Base-by-base conservation (phyloP, 92 coral and sea anemone species). In the Palythoa heliodiscus region DNA sequence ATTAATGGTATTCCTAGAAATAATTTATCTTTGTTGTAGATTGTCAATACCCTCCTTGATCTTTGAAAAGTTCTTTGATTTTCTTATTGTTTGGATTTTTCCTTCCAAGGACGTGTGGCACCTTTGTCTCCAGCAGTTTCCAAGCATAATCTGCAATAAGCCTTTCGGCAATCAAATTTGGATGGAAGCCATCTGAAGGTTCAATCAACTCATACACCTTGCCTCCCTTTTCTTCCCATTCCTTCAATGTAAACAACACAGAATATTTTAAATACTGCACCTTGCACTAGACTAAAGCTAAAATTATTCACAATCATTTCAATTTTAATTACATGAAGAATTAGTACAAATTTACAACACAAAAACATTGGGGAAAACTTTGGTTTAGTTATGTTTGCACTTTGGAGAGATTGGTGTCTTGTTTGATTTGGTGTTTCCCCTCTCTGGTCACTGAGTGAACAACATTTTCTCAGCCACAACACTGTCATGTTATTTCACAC, bases 161-260 rank as follows among this genome's bases (percentile, higher is more conserved):
- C 13, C 89, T 87, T 83, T 92, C 87, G 0, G 99, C 97, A 29
- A 86, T 55, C 40, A 92, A 88, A 37, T 89, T 88, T n/a, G 99
- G 99, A 71, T 97, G 99, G 73, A 97, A 97, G 2, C 99, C 99
- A 87, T 93, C 99, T 2, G 91, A 83, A 0, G 98, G 98, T 68
- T 97, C 99, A 82, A 97, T 97, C 70, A 97, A 89, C 83, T 97
- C 91, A 72, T 91, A 94, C 5, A 83, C 85, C 77, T 87, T 68
- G 52, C 82, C 83, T 3, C 98, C 98, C 15, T 79, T 76, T 2
- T 83, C 90, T 74, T 85, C 39, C 99, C 98, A 97, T 69, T 95
- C 93, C 93, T 97, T 89, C 29, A 74, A 39, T 53, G 14, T 16
- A 85, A 43, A 70, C 35, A 29, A 23, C 14, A 11, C 47, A 29